phyloP scores from a whole-genome alignment of 2,888 invertebrate genomes.

The Oxyteleia sp. region DNA sequence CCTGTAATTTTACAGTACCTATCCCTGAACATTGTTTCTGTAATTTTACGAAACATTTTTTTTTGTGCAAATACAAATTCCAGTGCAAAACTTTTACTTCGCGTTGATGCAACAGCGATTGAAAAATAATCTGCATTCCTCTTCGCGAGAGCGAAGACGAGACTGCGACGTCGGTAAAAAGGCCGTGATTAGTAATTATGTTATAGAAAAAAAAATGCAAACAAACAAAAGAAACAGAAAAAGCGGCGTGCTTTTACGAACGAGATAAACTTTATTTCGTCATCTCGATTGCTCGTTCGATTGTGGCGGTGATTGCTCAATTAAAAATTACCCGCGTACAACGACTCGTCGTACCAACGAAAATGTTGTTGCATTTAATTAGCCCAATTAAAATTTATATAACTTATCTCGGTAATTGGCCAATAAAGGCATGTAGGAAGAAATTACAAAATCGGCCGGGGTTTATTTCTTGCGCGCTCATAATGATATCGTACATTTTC shows the following conservation, averaged over 20 bases:
- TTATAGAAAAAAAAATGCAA: neutral
- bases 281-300: neutral
- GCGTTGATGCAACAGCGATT: neutral
- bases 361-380: neutral
- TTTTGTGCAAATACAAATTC: too few species aligned
- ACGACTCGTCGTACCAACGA: neutral
- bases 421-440: neutral
- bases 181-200: neutral
- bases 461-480: too few species aligned
- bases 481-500: too few species aligned
- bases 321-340: too few species aligned
- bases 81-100: neutral
- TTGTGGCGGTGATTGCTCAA: neutral
- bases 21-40: too few species aligned
- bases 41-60: too few species aligned
- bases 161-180: too few species aligned
- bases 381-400: neutral
- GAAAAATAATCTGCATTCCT: neutral
- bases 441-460: neutral
- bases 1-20: too few species aligned
- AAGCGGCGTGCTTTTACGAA: too few species aligned
- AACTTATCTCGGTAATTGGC: constrained; percentile 2
- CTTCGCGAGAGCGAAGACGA: neutral
- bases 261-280: neutral
- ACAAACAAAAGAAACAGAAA: too few species aligned